A percentile compares a stretch with the other conserved stretches of the same genome.
Conservation (phyloP, 1,140 invertebrate species). For the Ceratitis capitata region DNA sequence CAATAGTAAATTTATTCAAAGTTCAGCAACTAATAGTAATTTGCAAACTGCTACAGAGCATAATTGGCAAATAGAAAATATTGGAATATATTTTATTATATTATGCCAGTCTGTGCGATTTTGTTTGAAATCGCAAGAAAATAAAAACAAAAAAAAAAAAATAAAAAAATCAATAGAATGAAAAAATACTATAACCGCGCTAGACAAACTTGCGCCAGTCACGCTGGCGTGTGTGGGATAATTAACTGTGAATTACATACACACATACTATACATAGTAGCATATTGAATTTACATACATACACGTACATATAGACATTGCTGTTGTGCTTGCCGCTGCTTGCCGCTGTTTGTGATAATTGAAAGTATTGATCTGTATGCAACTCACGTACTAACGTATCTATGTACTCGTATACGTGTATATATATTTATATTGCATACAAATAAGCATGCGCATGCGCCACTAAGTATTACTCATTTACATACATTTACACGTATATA, state of each 20-base stretch:
- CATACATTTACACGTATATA: too few species aligned
- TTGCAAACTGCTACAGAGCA: not conserved
- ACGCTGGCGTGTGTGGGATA: not conserved
- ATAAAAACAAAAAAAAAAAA: too few species aligned
- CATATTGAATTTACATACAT: not conserved
- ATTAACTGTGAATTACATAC: not conserved
- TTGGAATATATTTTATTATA: too few species aligned
- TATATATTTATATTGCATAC: too few species aligned
- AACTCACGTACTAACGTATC: not conserved
- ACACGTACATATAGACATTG: not conserved
- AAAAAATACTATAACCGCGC: not conserved
- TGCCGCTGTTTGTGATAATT: not conserved
- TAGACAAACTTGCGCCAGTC: not conserved
- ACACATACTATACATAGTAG: not conserved
- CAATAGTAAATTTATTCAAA: too few species aligned
- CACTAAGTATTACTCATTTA: too few species aligned
- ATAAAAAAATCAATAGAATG: too few species aligned
- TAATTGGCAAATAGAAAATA: not conserved
- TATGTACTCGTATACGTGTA: not conserved
- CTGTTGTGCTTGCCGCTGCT: not conserved
- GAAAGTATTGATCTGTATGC: not conserved
- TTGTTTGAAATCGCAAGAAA: too few species aligned
- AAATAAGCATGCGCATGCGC: not conserved
- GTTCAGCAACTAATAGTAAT: not conserved
- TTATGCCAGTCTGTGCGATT: too few species aligned